phyloP scores from a whole-genome alignment of 2,797 vertebrate genomes.

The Numenius phaeopus region DNA sequence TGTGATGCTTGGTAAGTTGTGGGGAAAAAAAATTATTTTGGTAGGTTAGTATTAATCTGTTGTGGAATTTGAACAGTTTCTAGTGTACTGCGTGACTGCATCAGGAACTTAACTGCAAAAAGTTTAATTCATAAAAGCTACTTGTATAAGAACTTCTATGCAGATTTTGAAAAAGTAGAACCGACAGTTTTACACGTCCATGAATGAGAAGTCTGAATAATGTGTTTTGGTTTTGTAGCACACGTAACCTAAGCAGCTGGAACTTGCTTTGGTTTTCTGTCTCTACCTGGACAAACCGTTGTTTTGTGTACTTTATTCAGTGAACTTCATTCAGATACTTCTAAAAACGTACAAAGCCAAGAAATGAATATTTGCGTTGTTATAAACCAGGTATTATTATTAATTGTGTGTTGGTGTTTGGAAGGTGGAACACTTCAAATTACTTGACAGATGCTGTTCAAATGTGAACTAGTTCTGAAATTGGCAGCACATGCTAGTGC shows the following conservation, averaged over 20 bases:
- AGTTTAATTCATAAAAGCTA: constrained; percentile 49
- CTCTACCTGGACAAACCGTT: neutral
- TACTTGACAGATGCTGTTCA: neutral
- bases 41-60: constrained; percentile 31
- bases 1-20: constrained; percentile 58
- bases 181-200: neutral
- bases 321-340: neutral
- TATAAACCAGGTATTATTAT: neutral
- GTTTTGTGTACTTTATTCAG: neutral
- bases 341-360: neutral
- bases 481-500: neutral
- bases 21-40: neutral
- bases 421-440: neutral
- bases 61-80: constrained; percentile 34
- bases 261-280: neutral
- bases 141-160: neutral
- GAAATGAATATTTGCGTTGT: neutral
- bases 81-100: constrained; percentile 33
- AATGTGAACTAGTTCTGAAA: neutral
- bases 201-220: neutral
- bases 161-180: neutral
- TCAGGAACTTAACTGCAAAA: constrained; percentile 15
- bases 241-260: neutral
- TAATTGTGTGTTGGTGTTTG: neutral
- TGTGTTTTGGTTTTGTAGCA: neutral